These are phyloP conservation scores for Trichosurus vulpecula DNA, from an alignment of 2,797 vertebrate genomes.

Conservation along the genomic window DNA sequence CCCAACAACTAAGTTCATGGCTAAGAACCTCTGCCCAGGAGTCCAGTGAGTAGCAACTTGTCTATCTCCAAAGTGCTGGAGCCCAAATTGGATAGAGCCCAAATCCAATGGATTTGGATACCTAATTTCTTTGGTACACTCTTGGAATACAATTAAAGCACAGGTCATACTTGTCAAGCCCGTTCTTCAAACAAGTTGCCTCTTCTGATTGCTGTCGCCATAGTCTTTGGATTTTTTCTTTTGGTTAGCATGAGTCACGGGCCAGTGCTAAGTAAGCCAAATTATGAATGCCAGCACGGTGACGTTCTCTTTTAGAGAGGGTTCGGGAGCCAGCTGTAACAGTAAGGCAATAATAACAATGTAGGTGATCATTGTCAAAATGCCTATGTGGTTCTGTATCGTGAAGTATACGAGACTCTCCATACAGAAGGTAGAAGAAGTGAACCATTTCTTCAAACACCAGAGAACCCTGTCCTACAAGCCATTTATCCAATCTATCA, in stretches of 20 bases:
- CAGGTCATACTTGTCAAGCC: not conserved
- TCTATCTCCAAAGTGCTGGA: not conserved
- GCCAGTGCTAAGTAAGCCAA: not conserved
- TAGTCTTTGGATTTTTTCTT: not conserved
- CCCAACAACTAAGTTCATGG: not conserved
- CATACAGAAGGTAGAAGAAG: too few species aligned
- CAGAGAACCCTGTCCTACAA: too few species aligned
- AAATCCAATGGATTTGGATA: not conserved
- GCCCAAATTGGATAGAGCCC: not conserved
- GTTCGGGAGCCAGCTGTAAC: not conserved
- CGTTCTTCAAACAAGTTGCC: not conserved
- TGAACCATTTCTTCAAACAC: too few species aligned
- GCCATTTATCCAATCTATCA: too few species aligned
- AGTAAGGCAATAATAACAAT: too few species aligned
- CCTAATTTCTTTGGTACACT: not conserved
- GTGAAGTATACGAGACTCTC: too few species aligned
- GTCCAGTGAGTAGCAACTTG: not conserved
- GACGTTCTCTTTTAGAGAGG: not conserved
- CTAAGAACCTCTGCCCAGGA: not conserved
- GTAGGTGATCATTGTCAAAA: too few species aligned
- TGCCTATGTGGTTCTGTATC: too few species aligned
- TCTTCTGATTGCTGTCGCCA: not conserved
- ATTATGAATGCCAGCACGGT: not conserved
- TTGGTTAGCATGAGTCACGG: not conserved
- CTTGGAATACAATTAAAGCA: not conserved